phyloP scores from a whole-genome alignment of 2,888 invertebrate genomes.

The Griposia aprilina region DNA sequence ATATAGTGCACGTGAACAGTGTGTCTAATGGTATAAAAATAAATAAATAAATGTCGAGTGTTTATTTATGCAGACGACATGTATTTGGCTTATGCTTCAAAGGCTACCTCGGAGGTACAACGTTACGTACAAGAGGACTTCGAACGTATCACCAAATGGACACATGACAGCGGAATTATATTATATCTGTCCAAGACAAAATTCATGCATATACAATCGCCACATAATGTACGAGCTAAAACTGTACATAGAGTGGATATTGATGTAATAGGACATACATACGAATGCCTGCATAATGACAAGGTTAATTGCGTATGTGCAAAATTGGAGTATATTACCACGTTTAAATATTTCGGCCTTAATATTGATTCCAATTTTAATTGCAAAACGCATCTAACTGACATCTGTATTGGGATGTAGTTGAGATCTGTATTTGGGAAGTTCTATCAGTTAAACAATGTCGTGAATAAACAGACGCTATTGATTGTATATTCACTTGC shows the following conservation, averaged over 20 bases:
- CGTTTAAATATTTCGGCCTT: background rate
- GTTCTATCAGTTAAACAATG: background rate
- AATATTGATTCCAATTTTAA: no score
- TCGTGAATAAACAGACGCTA: background rate
- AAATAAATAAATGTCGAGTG: background rate
- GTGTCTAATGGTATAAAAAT: no score
- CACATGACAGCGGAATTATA: background rate
- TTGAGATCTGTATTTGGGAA: background rate
- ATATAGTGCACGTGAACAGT: no score
- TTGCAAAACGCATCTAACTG: background rate
- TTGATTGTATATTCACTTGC: no score
- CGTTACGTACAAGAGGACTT: background rate
- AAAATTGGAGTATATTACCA: background rate
- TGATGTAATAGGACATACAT: no score
- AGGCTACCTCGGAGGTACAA: background rate
- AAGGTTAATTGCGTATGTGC: background rate
- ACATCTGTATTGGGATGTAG: background rate
- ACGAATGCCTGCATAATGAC: background rate
- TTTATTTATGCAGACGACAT: conserved; percentile 12
- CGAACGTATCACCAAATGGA: background rate
- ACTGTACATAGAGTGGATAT: no score
- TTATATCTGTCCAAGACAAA: background rate
- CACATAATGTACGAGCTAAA: no score
- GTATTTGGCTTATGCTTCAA: background rate
- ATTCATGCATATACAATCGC: background rate